Evolutionary conservation across 2,113 vertebrate genomes (phyloP).

Genomic region (Clarias macrocephalus): DNA sequence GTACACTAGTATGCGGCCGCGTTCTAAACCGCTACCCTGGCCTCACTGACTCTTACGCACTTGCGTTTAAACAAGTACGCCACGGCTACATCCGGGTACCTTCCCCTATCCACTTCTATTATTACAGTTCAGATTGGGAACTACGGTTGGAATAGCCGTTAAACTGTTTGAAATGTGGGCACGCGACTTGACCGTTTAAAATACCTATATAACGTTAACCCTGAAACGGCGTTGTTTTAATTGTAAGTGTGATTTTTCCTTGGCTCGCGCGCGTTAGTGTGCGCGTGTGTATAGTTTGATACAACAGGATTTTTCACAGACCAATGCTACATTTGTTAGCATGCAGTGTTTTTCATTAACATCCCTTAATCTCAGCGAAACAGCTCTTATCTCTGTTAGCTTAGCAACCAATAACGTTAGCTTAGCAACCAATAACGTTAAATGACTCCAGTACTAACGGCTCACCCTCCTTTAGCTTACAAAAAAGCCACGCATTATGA

Average conservation of each 20-base stretch:
- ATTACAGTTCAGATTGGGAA: neutral
- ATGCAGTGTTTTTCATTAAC: neutral
- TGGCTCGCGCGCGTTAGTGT: neutral
- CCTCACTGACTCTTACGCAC: too few species aligned
- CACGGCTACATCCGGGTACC: slow-evolving; percentile 20
- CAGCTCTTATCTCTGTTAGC: neutral
- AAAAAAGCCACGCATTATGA: neutral
- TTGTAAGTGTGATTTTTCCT: neutral
- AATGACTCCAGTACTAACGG: neutral
- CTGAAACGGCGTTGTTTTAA: neutral
- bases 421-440: neutral
- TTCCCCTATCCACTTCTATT: neutral
- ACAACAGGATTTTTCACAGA: slow-evolving; percentile 24
- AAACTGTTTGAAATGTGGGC: neutral
- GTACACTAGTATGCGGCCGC: neutral
- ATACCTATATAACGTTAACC: neutral
- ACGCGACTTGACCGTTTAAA: neutral
- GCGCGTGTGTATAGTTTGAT: neutral
- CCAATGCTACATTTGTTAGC: slow-evolving; percentile 41
- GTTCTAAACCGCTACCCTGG: neutral
- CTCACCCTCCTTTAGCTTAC: neutral
- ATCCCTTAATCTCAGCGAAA: neutral
- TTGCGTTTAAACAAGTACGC: neutral
- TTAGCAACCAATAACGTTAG: neutral
- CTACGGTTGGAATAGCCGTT: neutral